A percentile compares a stretch with the other conserved stretches of the same genome.
These are phyloP conservation scores for Rostratula benghalensis DNA, from an alignment of 2,113 vertebrate species.

Conservation along the genomic window DNA sequence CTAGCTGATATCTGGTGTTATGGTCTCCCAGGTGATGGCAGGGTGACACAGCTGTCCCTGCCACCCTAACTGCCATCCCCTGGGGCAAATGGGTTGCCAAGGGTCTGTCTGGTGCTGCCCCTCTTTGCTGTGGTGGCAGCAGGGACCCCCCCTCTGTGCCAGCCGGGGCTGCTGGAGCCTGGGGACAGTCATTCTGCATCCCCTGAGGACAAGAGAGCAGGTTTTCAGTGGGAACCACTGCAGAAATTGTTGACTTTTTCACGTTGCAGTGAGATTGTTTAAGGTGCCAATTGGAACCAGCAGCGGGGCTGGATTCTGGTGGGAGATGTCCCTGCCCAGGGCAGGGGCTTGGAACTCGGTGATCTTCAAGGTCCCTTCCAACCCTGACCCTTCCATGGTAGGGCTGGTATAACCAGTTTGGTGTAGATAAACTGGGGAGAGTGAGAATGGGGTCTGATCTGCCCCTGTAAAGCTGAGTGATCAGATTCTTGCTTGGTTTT, in stretches of 20 bases:
- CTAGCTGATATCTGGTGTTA: neutral
- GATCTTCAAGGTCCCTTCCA: too few relatives aligned
- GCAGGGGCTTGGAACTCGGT: too few relatives aligned
- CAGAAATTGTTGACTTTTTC: neutral
- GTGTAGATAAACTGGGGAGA: neutral
- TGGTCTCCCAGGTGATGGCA: neutral
- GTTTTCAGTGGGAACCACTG: neutral
- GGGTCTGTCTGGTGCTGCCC: neutral
- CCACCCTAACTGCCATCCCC: neutral
- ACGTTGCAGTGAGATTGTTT: neutral
- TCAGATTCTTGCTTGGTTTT: neutral
- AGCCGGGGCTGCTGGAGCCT: neutral
- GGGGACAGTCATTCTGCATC: neutral
- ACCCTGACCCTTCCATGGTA: neutral
- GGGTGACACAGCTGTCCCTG: neutral
- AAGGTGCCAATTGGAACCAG: neutral
- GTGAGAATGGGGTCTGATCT: neutral
- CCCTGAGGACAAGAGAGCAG: neutral
- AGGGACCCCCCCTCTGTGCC: neutral
- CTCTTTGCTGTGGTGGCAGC: fast-evolving
- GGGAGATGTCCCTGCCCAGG: too few relatives aligned
- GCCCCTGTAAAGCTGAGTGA: neutral
- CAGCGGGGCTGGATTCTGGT: neutral
- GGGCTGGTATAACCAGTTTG: neutral
- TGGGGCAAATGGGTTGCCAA: neutral